Base-by-base conservation (phyloP, 53 echinoderm and acorn worm genomes). In the Echinarachnius parma region DNA sequence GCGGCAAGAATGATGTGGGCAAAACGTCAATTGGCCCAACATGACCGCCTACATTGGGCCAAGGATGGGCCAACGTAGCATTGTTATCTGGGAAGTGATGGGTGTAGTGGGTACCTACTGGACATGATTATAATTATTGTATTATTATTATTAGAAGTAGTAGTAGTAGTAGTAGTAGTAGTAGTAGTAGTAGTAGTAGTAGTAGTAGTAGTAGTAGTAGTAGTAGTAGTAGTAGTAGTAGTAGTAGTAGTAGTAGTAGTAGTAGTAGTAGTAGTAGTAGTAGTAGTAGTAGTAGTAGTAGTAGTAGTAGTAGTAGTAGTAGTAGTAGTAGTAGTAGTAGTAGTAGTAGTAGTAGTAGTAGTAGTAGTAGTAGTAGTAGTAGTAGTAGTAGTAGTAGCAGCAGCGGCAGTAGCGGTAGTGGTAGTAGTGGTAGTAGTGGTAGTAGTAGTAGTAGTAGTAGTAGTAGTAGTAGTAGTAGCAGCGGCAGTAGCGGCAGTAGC, bases 391-490 rank as follows among this genome's bases (percentile, higher is more conserved):
- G 13, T 42, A 42, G 13, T 42, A 42, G 13, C 13, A 42, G 13
- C 13, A 42, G n/a, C n/a, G n/a, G n/a, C n/a, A n/a, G n/a, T n/a
- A n/a, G n/a, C n/a, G n/a, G n/a, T n/a, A n/a, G n/a, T n/a, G n/a
- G 42, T 42, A 42, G 42, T 42, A 42, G 42, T 42, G 13, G 42
- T 42, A 42, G 42, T 42, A 42, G 42, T 42, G 13, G 42, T 42
- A 42, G 42, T 42, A 42, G 42, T 42, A 42, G 42, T 42, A 42
- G 42, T 42, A 42, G 42, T 42, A 42, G 42, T 42, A 42, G 42
- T 42, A 42, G 42, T 42, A 42, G n/a, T n/a, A n/a, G 42, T 42
- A 42, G 42, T 42, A 42, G 42, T 42, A 42, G 42, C 13, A 42
- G 42, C 13, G 13, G 42, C 13, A 42, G 42, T 42, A 42, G 42